Evolutionary conservation across 2,797 vertebrate genomes (phyloP).

Genomic region (Pseudochirops corinnae): DNA sequence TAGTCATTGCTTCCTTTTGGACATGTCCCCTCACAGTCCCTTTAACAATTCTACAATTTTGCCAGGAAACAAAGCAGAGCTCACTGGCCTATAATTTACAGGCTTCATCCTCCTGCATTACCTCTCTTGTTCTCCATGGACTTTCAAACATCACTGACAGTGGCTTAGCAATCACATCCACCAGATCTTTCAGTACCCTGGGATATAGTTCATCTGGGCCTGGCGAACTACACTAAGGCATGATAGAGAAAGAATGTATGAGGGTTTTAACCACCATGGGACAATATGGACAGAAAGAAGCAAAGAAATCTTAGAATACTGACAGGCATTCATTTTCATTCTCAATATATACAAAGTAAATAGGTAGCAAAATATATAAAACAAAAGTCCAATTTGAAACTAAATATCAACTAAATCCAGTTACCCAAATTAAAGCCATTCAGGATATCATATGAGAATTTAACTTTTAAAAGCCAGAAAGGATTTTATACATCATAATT

Average conservation of each 20-base stretch:
- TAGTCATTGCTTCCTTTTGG: not conserved
- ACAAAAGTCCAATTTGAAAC: conserved; percentile 31
- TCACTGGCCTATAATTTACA: not conserved
- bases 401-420: not conserved
- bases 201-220: conserved; percentile 12
- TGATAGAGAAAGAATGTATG: conserved; percentile 15
- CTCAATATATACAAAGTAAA: conserved; percentile 25
- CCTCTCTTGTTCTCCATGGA: conserved; percentile 9
- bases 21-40: not conserved
- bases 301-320: conserved; percentile 7
- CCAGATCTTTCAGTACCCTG: conserved; percentile 12
- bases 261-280: conserved; percentile 9
- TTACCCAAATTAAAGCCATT: not conserved
- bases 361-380: conserved; percentile 16
- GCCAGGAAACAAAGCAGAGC: not conserved
- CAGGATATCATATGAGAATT: not conserved
- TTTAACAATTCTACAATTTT: not conserved
- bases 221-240: not conserved
- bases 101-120: conserved; percentile 2
- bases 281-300: not conserved
- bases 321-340: conserved; percentile 17
- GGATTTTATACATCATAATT: not conserved
- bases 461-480: not conserved
- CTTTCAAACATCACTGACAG: conserved; percentile 13
- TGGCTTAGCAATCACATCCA: conserved; percentile 10